Evolutionary conservation across 2,113 vertebrate genomes (phyloP).

Genomic region (Zosterops lateralis): DNA sequence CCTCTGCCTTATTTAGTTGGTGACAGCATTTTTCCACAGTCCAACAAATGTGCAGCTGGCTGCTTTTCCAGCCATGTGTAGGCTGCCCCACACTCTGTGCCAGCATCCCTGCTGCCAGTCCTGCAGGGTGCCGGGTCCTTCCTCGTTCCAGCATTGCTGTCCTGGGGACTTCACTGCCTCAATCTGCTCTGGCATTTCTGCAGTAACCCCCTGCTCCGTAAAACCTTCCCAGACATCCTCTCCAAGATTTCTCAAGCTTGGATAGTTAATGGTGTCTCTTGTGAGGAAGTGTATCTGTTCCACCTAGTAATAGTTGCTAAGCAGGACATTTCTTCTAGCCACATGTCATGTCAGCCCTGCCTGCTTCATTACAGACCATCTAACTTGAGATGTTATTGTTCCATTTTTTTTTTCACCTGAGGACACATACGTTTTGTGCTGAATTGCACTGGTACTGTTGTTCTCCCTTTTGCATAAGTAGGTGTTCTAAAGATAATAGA

Average conservation of each 20-base stretch:
- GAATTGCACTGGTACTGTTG: not conserved
- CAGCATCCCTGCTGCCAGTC: not conserved
- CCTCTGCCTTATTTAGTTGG: not conserved
- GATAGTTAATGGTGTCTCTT: not conserved
- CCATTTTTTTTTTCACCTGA: not conserved
- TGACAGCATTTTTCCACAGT: not conserved
- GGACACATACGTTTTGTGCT: accelerated
- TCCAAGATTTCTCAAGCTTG: slow-evolving; percentile 2
- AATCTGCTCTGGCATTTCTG: not conserved
- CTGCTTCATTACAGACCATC: not conserved
- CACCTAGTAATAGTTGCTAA: slow-evolving; percentile 59
- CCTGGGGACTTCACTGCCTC: not conserved
- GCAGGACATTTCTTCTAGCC: not conserved
- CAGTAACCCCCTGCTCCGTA: not conserved
- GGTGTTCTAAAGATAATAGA: not conserved
- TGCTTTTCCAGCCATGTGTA: not conserved
- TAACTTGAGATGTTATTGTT: not conserved
- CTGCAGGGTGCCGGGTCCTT: not conserved
- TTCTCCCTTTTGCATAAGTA: not conserved
- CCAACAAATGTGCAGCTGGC: not conserved
- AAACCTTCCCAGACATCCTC: not conserved
- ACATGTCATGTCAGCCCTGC: not conserved
- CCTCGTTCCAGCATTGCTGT: not conserved
- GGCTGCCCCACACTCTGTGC: not conserved
- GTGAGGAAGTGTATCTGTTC: slow-evolving; percentile 44